These are phyloP conservation scores for Amphiprion percula DNA, from an alignment of 2,113 vertebrate genomes.

Conservation along the genomic window DNA sequence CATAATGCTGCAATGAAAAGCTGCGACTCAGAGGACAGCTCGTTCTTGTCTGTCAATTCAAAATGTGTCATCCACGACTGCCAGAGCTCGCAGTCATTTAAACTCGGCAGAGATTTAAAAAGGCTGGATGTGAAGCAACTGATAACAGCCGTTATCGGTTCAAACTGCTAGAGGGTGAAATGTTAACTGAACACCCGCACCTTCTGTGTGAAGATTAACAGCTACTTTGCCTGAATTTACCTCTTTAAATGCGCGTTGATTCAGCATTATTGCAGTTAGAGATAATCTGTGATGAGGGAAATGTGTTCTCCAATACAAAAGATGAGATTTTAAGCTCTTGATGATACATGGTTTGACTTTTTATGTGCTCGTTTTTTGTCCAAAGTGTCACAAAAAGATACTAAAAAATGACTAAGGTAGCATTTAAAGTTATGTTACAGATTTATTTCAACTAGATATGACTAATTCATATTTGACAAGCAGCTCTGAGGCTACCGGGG, in stretches of 20 bases:
- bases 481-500: constrained; percentile 25
- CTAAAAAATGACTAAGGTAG: background rate
- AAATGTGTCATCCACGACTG: constrained; percentile 24
- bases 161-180: constrained; percentile 49
- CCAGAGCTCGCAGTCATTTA: constrained; percentile 35
- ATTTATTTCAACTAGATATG: background rate
- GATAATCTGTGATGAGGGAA: background rate
- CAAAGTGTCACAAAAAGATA: background rate
- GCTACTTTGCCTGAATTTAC: constrained; percentile 33
- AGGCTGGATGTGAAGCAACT: constrained; percentile 40
- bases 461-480: constrained; percentile 7
- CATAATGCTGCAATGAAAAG: constrained; percentile 47
- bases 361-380: background rate
- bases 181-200: constrained; percentile 35
- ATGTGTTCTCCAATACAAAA: background rate
- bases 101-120: constrained; percentile 43
- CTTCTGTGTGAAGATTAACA: constrained; percentile 49
- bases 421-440: background rate
- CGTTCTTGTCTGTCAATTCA: constrained; percentile 49
- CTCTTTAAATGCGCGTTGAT: constrained; percentile 41
- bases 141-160: constrained; percentile 47
- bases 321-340: background rate
- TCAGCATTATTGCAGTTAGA: constrained; percentile 25
- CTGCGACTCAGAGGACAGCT: constrained; percentile 20
- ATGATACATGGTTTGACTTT: background rate